Evolutionary conservation across 2,113 vertebrate genomes (phyloP), one percentile per base, ranked within the genome.

Genomic region (Gallinago undulata): DNA sequence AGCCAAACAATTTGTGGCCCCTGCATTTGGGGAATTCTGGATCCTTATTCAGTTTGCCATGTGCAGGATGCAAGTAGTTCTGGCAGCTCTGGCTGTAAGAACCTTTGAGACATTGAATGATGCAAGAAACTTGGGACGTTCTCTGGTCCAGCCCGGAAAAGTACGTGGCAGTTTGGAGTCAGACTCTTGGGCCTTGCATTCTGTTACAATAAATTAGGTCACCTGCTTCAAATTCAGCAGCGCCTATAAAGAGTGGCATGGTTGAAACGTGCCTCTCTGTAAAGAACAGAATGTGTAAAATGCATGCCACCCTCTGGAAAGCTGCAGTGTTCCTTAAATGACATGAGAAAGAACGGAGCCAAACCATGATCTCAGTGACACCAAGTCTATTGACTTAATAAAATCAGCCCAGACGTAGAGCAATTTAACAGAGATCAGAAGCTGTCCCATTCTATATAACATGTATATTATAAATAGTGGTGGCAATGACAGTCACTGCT

Each of bases 151-250:
- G 48, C 70, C 85, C 45, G 10, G 90, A 56, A 77, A 93, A 90
- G 23, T 96, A 91, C 68, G 78, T 97, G 94, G 87, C 93, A 95
- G 75, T 89, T 83, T 96, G 75, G 67, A 96, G 68, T 85, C 82
- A 91, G 91, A 43, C 63, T 79, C 67, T 30, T 80, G 78, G 63
- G 84, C 55, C 19, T 87, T 87, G 77, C n/a, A 13, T 76, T 76
- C 59, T 87, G 18, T 59, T 94, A 79, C 47, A 88, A 17, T 89
- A 68, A 96, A 90, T 94, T 83, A 93, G 93, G 87, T 93, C 89
- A 90, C 91, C 75, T 95, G 60, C 66, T 89, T 90, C 75, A 75
- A 24, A 56, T 90, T 78, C 47, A 93, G 84, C 90, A 91, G 67
- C 2, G 4, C 37, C 9, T 30, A 59, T 66, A 30, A 88, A 79